phyloP scores from a whole-genome alignment of 2,113 vertebrate genomes.

The Megaceryle torquata region DNA sequence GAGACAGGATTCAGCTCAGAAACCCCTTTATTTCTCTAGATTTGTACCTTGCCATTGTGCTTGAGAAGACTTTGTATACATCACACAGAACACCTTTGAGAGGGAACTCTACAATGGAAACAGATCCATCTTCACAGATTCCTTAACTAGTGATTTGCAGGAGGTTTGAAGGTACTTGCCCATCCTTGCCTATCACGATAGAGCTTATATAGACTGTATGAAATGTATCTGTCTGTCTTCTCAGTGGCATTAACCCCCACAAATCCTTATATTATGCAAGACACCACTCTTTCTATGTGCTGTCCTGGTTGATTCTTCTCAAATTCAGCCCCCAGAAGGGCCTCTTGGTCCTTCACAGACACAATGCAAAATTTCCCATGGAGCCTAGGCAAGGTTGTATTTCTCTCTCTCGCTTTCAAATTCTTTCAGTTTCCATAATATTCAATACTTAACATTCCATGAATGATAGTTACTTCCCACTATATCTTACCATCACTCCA shows the following conservation, averaged over 20 bases:
- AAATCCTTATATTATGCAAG: not conserved
- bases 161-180: not conserved
- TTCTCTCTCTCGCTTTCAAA: not conserved
- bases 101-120: not conserved
- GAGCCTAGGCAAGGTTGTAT: not conserved
- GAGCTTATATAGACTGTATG: not conserved
- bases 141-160: not conserved
- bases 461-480: not conserved
- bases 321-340: not conserved
- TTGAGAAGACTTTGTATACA: not conserved
- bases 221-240: not conserved
- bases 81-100: not conserved
- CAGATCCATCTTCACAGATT: not conserved
- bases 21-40: not conserved
- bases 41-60: not conserved
- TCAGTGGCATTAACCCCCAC: not conserved
- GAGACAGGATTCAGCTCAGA: not conserved
- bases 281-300: not conserved
- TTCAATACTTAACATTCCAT: not conserved
- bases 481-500: not conserved
- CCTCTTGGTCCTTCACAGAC: not conserved
- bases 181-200: not conserved
- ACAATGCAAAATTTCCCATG: not conserved
- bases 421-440: not conserved
- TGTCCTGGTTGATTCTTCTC: not conserved